phyloP scores from a whole-genome alignment of 2,113 vertebrate genomes.

The Eurypyga helias region DNA sequence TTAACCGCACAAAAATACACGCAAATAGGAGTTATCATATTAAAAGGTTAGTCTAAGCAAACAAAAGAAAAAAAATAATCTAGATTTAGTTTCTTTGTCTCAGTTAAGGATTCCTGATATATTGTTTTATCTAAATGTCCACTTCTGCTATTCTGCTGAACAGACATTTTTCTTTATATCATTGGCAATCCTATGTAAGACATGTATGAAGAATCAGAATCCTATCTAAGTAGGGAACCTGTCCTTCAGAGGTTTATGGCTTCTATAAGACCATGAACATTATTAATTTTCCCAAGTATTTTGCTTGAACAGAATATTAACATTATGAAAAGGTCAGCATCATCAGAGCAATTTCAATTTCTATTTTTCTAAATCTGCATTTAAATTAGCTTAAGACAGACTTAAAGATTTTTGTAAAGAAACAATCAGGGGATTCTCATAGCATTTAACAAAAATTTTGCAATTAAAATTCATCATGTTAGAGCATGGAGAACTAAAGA shows the following conservation, averaged over 20 bases:
- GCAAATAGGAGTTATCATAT: neutral
- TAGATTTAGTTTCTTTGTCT: neutral
- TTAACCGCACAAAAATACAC: neutral
- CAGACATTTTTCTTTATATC: neutral
- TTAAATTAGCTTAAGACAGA: neutral
- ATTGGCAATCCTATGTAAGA: neutral
- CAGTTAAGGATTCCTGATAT: neutral
- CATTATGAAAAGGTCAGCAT: neutral
- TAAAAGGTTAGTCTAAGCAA: neutral
- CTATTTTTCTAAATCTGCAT: accelerated
- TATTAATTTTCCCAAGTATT: neutral
- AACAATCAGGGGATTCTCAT: neutral
- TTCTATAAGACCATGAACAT: neutral
- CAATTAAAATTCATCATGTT: neutral
- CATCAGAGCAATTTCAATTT: neutral
- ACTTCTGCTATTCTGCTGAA: neutral
- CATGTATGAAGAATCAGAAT: neutral
- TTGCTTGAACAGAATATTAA: neutral
- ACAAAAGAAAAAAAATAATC: neutral
- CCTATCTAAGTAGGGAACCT: neutral
- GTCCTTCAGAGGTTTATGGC: neutral
- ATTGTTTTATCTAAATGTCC: neutral
- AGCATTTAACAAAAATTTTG: neutral
- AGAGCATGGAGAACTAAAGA: neutral
- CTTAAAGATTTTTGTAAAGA: neutral